phyloP scores from a whole-genome alignment of 2,113 vertebrate species.

The Pelvicachromis taeniatus region DNA sequence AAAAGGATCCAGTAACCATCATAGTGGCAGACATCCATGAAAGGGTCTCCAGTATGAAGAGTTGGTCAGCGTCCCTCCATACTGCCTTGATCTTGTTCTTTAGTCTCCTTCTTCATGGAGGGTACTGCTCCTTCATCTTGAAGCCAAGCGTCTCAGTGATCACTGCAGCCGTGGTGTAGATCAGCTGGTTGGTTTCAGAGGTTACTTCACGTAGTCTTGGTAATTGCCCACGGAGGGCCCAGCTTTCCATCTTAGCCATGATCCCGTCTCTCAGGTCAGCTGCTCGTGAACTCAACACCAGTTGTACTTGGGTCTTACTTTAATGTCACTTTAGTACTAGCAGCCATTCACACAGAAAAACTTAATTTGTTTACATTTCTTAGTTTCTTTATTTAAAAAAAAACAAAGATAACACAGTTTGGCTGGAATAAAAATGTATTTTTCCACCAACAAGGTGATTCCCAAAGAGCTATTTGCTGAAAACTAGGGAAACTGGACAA shows the following conservation, averaged over 20 bases:
- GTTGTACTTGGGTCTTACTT: too few species aligned
- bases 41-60: not conserved
- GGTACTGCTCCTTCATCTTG: not conserved
- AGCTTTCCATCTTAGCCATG: not conserved
- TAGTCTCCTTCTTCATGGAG: not conserved
- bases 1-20: not conserved
- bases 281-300: not conserved
- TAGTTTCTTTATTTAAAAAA: too few species aligned
- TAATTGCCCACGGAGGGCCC: not conserved
- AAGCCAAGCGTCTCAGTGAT: not conserved
- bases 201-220: not conserved
- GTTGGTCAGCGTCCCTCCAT: not conserved
- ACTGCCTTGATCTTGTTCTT: not conserved
- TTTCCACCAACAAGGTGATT: not conserved
- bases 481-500: not conserved
- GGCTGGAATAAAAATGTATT: not conserved
- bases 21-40: not conserved
- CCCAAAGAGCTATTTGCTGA: not conserved
- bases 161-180: not conserved
- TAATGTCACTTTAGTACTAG: not conserved
- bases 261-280: not conserved
- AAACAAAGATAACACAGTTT: not conserved
- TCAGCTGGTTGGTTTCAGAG: not conserved
- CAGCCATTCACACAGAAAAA: not conserved
- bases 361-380: too few species aligned